Percentiles rank a stretch among this genome's conserved stretches.
These are phyloP conservation scores for Nothocercus nigrocapillus DNA, from an alignment of 2,113 vertebrate species.

Conservation along the genomic window DNA sequence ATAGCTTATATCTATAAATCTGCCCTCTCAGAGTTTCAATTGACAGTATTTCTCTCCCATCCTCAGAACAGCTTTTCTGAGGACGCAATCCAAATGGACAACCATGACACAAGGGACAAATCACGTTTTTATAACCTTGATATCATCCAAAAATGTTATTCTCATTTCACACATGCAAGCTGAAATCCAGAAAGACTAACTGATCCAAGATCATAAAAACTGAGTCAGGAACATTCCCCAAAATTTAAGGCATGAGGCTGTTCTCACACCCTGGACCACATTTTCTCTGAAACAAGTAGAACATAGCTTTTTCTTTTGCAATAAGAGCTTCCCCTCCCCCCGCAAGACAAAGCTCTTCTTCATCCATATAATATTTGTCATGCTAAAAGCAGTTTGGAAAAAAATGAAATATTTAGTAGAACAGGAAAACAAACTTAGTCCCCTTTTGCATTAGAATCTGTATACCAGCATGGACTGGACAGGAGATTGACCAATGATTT, in stretches of 20 bases:
- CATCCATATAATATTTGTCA: neutral
- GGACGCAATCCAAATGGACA: fast-evolving
- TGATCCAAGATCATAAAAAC: neutral
- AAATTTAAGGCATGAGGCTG: neutral
- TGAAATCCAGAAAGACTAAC: neutral
- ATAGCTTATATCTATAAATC: neutral
- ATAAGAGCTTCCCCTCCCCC: no score
- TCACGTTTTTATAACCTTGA: neutral
- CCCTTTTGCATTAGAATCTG: neutral
- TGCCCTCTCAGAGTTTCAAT: neutral
- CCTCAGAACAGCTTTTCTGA: neutral
- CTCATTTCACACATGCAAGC: neutral
- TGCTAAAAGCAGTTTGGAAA: neutral
- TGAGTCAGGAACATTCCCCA: fast-evolving
- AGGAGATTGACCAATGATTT: neutral
- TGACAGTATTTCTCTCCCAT: neutral
- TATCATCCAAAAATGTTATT: neutral
- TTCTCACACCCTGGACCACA: fast-evolving
- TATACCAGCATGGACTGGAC: neutral
- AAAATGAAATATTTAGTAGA: neutral
- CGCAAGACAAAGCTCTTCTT: neutral
- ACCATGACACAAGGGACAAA: neutral
- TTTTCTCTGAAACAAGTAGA: fast-evolving
- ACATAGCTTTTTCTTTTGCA: neutral
- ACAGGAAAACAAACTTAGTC: neutral